Evolutionary conservation across 2,797 vertebrate genomes (phyloP), one percentile per base, ranked within the genome.

Genomic region (Channa striata): DNA sequence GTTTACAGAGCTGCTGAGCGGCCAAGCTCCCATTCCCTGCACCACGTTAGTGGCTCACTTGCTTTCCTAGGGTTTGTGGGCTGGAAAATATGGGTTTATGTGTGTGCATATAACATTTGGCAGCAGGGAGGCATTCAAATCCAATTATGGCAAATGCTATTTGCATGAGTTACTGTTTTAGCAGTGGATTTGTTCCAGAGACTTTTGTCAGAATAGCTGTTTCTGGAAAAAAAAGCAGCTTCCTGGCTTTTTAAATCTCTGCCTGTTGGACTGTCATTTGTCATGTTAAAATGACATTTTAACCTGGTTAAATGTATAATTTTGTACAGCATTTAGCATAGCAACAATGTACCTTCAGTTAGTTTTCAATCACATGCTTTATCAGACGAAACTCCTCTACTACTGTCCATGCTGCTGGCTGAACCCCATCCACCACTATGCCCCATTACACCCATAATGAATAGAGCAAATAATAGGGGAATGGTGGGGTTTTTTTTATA

Each of bases 81-180:
- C 91, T 69, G 86, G 91, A 93, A 91, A 93, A 93, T 91, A 88
- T 87, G 87, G 87, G 86, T 92, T 93, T 93, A 91, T 91, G 90
- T 91, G 89, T 87, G 87, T 88, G 85, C 81, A 85, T 90, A 92
- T 87, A 92, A 88, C 91, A 89, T 93, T 93, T 92, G 91, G 90
- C 90, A 93, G 84, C 84, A 77, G 86, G 86, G 88, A 91, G 84
- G 84, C 89, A 90, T 92, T 93, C 91, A 93, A 91, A 93, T 93
- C 91, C 89, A 92, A 91, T 93, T 92, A 93, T 62, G 46, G 77
- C 52, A 51, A 89, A 91, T 80, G 87, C 87, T 90, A 87, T 91
- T 91, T 90, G 89, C 89, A 91, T 90, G 89, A 90, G 84, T 92
- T 93, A 87, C 86, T 88, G 90, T 89, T 92, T 91, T 87, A 88